Evolutionary conservation across 2,113 vertebrate genomes (phyloP), one percentile per base, ranked within the genome.

Genomic region (Connochaetes taurinus): DNA sequence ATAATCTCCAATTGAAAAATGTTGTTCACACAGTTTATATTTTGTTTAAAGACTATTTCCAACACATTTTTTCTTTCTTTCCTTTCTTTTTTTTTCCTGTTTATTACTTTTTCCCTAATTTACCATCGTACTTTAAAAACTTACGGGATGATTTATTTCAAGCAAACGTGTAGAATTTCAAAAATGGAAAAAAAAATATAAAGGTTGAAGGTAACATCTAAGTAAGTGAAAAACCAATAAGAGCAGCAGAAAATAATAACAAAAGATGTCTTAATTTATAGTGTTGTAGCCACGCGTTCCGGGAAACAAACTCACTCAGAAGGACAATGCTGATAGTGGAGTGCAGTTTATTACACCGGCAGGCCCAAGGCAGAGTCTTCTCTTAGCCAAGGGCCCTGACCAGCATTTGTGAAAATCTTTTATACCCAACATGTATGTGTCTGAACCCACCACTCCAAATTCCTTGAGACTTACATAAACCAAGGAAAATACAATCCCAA

Each of bases 11-110:
- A 2, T 19, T n/a, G 33, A 95, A 81, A 31, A 55, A 8, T 43
- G 4, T 27, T 85, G 23, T 80, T 55, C 55, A 33, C 7, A 50
- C 7, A 85, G 36, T 7, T 90, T 53, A 36, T 53, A 64, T 85
- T 96, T 78, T 78, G 40, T 45, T 53, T 87, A 83, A 94, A 97
- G 21, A 86, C 17, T 6, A 87, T 60, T 13, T 43, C 2, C 6
- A 58, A 13, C 2, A 8, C 2, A 11, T n/a, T 52, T 80, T 67
- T 62, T 55, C 2, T 27, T 36, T 10, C 6, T 15, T 43, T 71
- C 9, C 10, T 58, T 43, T n/a, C 10, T n/a, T 74, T 74, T 3
- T 43, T 43, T 7, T 33, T 23, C 60, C 16, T 80, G 2, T 14
- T 53, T 8, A 7, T n/a, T 45, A 19, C 14, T 29, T 31, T 23